Conservation (phyloP, 2,888 invertebrate genomes). For the Agrilus mali region DNA sequence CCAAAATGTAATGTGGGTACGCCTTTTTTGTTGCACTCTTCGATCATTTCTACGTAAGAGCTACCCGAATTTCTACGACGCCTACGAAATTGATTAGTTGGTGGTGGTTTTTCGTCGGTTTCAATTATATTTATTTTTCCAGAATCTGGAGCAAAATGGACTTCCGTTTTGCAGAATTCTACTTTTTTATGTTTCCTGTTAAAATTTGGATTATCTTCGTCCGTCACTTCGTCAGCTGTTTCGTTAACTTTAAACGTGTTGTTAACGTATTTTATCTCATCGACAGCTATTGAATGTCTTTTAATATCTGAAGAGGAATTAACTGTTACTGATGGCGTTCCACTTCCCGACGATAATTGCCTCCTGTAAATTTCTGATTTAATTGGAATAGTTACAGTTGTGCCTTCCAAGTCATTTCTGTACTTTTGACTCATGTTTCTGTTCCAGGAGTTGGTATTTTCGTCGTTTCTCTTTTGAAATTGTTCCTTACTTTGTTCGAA, state of each 20-base stretch:
- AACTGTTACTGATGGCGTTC: neutral
- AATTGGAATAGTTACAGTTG: constrained; percentile 31
- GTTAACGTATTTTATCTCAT: constrained; percentile 39
- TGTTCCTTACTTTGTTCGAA: constrained; percentile 17
- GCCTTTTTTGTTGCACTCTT: constrained; percentile 32
- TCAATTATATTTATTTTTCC: constrained; percentile 79
- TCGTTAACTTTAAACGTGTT: constrained; percentile 15
- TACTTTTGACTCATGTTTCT: constrained; percentile 1
- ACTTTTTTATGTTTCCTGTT: constrained; percentile 57
- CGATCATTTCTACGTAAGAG: constrained; percentile 21
- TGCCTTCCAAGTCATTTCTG: constrained; percentile 22
- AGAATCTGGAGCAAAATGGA: constrained; percentile 76
- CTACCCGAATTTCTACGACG: constrained; percentile 46
- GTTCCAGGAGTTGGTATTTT: constrained; percentile 13
- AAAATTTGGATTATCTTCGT: constrained; percentile 29
- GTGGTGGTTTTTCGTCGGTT: constrained; percentile 77
- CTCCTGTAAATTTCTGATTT: constrained; percentile 17
- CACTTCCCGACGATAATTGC: constrained; percentile 2
- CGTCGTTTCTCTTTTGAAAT: constrained; percentile 12
- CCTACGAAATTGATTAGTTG: constrained; percentile 66
- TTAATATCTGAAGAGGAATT: constrained; percentile 26
- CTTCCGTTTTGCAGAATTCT: constrained; percentile 78
- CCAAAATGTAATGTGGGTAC: constrained; percentile 56
- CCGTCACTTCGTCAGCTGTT: constrained; percentile 10
- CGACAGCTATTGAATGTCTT: constrained; percentile 45